Evolutionary conservation across 2,888 invertebrate species (phyloP), one percentile per base, ranked within the genome.

Genomic region (Drosophila siamana): DNA sequence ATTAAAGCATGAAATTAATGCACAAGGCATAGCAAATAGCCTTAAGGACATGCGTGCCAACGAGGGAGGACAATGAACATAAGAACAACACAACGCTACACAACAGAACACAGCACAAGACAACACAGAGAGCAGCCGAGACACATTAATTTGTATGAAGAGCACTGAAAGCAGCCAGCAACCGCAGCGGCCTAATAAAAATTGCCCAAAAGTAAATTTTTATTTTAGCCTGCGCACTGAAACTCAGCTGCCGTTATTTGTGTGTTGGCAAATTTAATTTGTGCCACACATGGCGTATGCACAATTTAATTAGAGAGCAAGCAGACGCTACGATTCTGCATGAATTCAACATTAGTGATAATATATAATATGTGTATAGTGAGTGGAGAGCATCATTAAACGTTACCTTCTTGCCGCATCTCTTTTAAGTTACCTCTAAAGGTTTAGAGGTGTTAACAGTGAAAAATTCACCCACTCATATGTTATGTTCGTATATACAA

Each of bases 1-100:
- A 78, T 78, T 78, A 78, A 78, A 76, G 78, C 78, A 78, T 80
- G 80, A 80, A 80, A 80, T 80, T 80, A 78, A 80, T 80, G 75
- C 71, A 70, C 68, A 80, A 70, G 63, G 52, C 69, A 73, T 55
- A 72, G 75, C 70, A 74, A 69, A 78, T 75, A 77, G 70, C 74
- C 76, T 59, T 62, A 64, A 69, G 66, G 73, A 80, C 74, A 79
- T 55, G 71, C 71, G 71, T 67, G 67, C 71, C 75, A 56, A 33
- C 40, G 15, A 54, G 43, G 30, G 36, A 50, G 13, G 33, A 30
- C 57, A 68, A 41, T 28, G 36, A 54, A 41, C 41, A 30, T n/a
- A 4, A 41, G 13, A 36, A 47, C 50, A 59, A 41, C 48, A 11
- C 40, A 43, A 26, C 7, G 11, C 6, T 8, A 43, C n/a, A 46